Evolutionary conservation across 2,113 vertebrate species (phyloP).

Genomic region (Engraulis encrasicolus): DNA sequence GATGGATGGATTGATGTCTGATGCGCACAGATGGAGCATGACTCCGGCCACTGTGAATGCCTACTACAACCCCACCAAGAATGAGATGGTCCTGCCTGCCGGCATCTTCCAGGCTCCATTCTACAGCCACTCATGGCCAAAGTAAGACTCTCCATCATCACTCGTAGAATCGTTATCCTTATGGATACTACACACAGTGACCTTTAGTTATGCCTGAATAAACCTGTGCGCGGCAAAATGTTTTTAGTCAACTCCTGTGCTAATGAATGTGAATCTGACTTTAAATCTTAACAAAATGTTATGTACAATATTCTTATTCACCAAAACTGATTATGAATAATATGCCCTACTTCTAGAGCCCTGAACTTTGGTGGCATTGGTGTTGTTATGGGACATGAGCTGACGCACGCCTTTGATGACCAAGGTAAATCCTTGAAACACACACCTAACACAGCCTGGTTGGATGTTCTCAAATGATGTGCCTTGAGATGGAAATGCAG

Average conservation of each 20-base stretch:
- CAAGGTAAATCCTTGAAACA: constrained; percentile 77
- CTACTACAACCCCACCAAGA: constrained; percentile 97
- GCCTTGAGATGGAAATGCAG: too few relatives aligned
- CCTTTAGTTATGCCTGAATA: neutral
- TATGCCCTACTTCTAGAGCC: constrained; percentile 71
- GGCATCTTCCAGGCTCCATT: constrained; percentile 95
- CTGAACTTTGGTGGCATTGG: constrained; percentile 95
- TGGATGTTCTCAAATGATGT: neutral
- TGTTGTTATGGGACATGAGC: constrained; percentile 93
- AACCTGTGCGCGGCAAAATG: neutral
- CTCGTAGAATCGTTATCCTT: neutral
- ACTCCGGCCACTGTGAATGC: constrained; percentile 94
- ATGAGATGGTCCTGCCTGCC: constrained; percentile 94
- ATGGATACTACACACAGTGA: too few relatives aligned
- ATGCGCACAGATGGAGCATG: constrained; percentile 91
- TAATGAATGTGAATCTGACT: too few relatives aligned
- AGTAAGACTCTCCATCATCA: constrained; percentile 73
- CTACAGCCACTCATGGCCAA: constrained; percentile 86
- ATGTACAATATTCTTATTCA: too few relatives aligned
- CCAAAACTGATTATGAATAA: neutral
- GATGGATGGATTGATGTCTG: too few relatives aligned
- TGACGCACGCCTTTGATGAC: constrained; percentile 96
- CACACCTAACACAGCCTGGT: neutral
- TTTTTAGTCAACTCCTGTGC: neutral
- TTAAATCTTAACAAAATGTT: neutral